Base-by-base conservation (phyloP, 2,797 vertebrate genomes). In the Macrochelys suwanniensis region DNA sequence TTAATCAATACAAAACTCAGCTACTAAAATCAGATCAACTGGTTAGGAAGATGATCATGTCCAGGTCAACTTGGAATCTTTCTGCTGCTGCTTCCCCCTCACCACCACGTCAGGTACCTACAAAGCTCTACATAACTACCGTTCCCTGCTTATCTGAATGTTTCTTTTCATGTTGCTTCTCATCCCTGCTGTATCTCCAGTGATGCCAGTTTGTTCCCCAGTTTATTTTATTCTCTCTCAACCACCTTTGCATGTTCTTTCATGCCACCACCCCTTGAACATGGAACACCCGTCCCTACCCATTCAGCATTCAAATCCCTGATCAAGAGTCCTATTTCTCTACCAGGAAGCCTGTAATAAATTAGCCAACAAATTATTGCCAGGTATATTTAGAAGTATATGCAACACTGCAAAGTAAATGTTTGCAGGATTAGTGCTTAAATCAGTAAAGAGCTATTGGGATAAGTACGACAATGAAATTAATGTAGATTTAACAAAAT, bases 401-500 rank as follows among this genome's bases (percentile, higher is more conserved):
- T 37, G 65, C 21, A 21, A n/a, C 17, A 65, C 17, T 37, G 8
- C 17, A 21, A 11, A 37, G 65, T 37, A 68, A 68, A 68, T 47
- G 23, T 45, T 76, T 76, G 42, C 25, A 76, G 42, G 71, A 47
- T 76, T 47, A 26, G 6, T 76, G 42, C 49, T 78, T 96, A 61
- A 31, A 26, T 65, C 53, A 21, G 59, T 71, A 90, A 76, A 71
- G 68, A 45, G 11, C 56, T 92, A 87, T 51, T 11, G 49, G 19
- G 50, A 1, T 83, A 17, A 68, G 94, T 84, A 16, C 65, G 78
- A 71, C 91, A 92, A 92, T 4, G 76, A 89, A 80, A 89, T 91
- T 93, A 96, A 93, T 45, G 37, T 50, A 96, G 71, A 84, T 19
- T 77, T 88, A 61, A 59, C 85, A 95, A 94, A 47, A 87, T 33